Base-by-base conservation (phyloP, 2,797 vertebrate species). In the Sebastes steindachneri region DNA sequence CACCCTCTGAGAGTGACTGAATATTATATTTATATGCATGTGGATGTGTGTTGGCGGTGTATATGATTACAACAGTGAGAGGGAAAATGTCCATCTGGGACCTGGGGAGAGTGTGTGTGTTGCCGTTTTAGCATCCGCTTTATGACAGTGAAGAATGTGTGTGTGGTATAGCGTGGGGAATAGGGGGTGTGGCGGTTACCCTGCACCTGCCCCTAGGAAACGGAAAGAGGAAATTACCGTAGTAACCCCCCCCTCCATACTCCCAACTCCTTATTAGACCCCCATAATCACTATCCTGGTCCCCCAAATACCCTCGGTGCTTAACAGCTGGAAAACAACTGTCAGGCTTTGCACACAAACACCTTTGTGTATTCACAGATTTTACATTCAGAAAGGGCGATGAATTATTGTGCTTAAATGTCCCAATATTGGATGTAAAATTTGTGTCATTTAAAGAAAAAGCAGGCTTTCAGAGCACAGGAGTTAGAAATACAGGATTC, bases 181-280 rank as follows among this genome's bases (percentile, higher is more conserved):
- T 29, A 5, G 5, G 14, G 25, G 9, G 19, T 2, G 6, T 51
- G 73, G 84, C 58, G 72, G 85, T 68, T 87, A 86, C 71, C 68
- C 80, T 82, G 91, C 95, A 95, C 95, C 95, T 95, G 95, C 92
- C 92, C 75, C 72, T 35, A 67, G 89, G 82, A 92, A 91, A 87
- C 75, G 89, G 93, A 91, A 94, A 84, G 75, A 84, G 86, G 86
- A 94, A 93, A 94, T 95, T 83, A 93, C 41, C 3, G 81, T 73
- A 66, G 53, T 33, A 64, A 28, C 75, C 75, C 37, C 33, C 21
- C 9, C 57, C 23, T 12, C 54, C 3, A 23, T 7, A 14, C 33
- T 28, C 37, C 35, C 65, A 35, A 66, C 41, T 71, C 48, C 80
- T 88, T 78, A 88, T 89, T 83, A 89, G 83, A 82, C 11, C 54